Evolutionary conservation across 2,797 vertebrate genomes (phyloP).

Genomic region (Microctenopoma stevenorrisi): DNA sequence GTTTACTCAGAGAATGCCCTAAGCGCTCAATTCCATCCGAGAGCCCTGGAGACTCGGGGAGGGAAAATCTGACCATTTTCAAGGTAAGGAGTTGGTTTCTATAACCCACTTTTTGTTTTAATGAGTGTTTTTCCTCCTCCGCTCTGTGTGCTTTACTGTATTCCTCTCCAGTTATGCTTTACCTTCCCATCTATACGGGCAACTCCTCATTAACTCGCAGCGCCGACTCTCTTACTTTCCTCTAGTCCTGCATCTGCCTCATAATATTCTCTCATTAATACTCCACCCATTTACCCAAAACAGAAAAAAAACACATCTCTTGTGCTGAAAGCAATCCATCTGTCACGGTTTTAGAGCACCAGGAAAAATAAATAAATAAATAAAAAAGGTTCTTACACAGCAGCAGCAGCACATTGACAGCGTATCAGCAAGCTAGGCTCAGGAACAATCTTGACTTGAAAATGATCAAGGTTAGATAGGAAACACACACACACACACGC

Average conservation of each 20-base stretch:
- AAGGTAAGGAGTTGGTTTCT: constrained; percentile 57
- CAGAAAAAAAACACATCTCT: constrained; percentile 26
- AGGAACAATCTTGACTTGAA: constrained; percentile 69
- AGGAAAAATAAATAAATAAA: constrained; percentile 4
- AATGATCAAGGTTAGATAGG: constrained; percentile 73
- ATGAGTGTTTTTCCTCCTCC: constrained; percentile 54
- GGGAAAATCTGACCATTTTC: constrained; percentile 46
- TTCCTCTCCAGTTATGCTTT: constrained; percentile 52
- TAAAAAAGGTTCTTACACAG: constrained; percentile 44
- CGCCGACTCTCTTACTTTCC: constrained; percentile 25
- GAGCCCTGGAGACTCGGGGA: constrained; percentile 48
- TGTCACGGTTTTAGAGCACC: constrained; percentile 51
- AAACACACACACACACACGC: constrained; percentile 13
- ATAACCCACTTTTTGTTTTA: constrained; percentile 65
- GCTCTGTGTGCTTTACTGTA: constrained; percentile 23
- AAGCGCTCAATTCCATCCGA: constrained; percentile 59
- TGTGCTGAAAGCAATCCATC: constrained; percentile 46
- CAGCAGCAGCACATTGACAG: constrained; percentile 62
- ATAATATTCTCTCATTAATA: constrained; percentile 57
- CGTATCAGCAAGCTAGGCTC: constrained; percentile 49
- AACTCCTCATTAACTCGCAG: constrained; percentile 64
- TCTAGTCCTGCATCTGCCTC: constrained; percentile 35
- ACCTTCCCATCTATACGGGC: constrained; percentile 36
- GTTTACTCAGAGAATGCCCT: constrained; percentile 73
- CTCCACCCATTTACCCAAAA: constrained; percentile 56